These are phyloP conservation scores for Pseudopipra pipra DNA, from an alignment of 2,113 vertebrate genomes.

Conservation along the genomic window DNA sequence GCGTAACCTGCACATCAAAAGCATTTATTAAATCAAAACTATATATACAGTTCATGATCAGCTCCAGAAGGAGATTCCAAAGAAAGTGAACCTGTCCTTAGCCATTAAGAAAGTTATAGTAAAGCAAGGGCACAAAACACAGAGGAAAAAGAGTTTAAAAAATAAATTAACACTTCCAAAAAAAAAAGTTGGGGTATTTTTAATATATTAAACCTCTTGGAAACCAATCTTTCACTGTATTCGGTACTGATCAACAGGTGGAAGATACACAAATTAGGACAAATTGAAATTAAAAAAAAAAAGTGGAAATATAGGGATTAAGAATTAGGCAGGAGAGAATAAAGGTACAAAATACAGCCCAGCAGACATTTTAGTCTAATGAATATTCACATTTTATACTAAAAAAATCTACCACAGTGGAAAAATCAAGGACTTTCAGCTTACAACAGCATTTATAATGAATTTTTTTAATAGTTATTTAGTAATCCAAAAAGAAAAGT, in stretches of 20 bases:
- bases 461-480: background rate
- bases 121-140: background rate
- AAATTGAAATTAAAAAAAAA: background rate
- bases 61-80: background rate
- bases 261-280: background rate
- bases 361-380: background rate
- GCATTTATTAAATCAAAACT: background rate
- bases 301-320: rapidly evolving
- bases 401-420: background rate
- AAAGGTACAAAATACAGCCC: background rate
- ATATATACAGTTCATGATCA: background rate
- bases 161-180: background rate
- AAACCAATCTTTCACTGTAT: background rate
- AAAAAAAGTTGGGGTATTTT: background rate
- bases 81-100: background rate
- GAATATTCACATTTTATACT: background rate
- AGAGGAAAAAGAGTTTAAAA: background rate
- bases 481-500: background rate
- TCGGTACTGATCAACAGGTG: background rate
- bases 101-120: background rate
- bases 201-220: background rate
- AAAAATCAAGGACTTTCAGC: background rate
- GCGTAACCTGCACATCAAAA: background rate
- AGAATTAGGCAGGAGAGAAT: background rate
- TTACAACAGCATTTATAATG: background rate